Conservation (phyloP, 2,888 invertebrate species). For the Clivina fossor region DNA sequence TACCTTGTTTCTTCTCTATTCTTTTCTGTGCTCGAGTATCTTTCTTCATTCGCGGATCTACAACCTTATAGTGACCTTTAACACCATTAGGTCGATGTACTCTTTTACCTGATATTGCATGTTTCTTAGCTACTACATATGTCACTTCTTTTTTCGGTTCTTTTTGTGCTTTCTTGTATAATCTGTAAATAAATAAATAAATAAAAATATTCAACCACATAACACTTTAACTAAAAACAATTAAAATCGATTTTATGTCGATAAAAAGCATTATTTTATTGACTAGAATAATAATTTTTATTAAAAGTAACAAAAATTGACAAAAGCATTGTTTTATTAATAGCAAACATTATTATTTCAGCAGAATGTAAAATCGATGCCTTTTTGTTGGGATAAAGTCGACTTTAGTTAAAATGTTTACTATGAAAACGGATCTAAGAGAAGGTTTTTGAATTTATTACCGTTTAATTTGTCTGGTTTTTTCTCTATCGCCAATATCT, state of each 20-base stretch:
- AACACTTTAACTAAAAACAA: constrained; percentile 9
- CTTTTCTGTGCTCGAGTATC: constrained; percentile 73
- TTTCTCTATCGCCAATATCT: constrained; percentile 91
- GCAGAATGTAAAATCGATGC: too few species aligned
- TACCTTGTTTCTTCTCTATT: constrained; percentile 59
- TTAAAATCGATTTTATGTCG: too few species aligned
- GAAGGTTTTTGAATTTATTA: too few species aligned
- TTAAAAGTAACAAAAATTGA: too few species aligned
- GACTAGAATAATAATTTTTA: too few species aligned
- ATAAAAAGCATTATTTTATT: too few species aligned
- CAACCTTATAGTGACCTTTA: constrained; percentile 91
- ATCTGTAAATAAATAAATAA: constrained; percentile 54
- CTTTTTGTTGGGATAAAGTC: too few species aligned
- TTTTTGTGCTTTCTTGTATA: constrained; percentile 88
- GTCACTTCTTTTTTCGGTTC: constrained; percentile 87
- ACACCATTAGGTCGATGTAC: constrained; percentile 81
- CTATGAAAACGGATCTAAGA: too few species aligned
- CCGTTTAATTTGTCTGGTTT: constrained; percentile 88
- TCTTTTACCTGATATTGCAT: constrained; percentile 68
- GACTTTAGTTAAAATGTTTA: too few species aligned
- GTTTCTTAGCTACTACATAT: constrained; percentile 93
- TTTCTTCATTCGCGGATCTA: constrained; percentile 95
- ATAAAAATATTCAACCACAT: too few species aligned
- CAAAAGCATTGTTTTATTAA: too few species aligned
- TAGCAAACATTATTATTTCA: too few species aligned